Evolutionary conservation across 2,888 invertebrate genomes (phyloP), one percentile per base, ranked within the genome.

Genomic region (Lordiphosa fenestrarum): DNA sequence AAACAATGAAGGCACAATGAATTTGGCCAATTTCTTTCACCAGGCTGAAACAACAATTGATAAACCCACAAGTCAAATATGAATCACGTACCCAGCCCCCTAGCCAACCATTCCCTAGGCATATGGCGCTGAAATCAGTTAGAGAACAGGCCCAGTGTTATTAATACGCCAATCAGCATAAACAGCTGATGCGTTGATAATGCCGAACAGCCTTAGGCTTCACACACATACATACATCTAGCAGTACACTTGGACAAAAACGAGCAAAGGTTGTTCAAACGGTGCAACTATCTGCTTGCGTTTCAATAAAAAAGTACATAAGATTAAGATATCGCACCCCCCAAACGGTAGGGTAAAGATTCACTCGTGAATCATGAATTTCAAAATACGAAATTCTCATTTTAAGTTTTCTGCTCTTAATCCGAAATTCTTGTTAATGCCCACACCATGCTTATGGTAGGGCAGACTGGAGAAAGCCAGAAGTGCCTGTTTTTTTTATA

Each of bases 111-210:
- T 21, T 12, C 40, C 33, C 48, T 25, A 42, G 60, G 51, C 72
- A 69, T 56, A 65, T 57, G 54, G 54, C 71, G 53, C 23, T 30
- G 51, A 66, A 75, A 80, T 68, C 73, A 64, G 73, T 70, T 69
- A 49, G 62, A 49, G 4, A 39, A 36, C 55, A 47, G 53, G 54
- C 42, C 51, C 35, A 38, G 58, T 30, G 61, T 66, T 75, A 78
- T 72, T 77, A 73, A 80, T 66, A 71, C 21, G 46, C 69, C 77
- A 71, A 81, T 73, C 71, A 77, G 69, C 66, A 74, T 81, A 67
- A 69, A 69, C 66, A 76, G 62, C 67, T 77, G 77, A 81, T 81
- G 66, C 56, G 53, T 53, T 63, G 70, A 75, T 70, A 72, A 59
- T 49, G 50, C 47, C 36, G 47, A 40, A 37, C 36, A 19, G 50